A percentile compares a stretch with the other conserved stretches of the same genome.
phyloP scores from a whole-genome alignment of 2,888 invertebrate genomes.

The Sarcophaga variegata region DNA sequence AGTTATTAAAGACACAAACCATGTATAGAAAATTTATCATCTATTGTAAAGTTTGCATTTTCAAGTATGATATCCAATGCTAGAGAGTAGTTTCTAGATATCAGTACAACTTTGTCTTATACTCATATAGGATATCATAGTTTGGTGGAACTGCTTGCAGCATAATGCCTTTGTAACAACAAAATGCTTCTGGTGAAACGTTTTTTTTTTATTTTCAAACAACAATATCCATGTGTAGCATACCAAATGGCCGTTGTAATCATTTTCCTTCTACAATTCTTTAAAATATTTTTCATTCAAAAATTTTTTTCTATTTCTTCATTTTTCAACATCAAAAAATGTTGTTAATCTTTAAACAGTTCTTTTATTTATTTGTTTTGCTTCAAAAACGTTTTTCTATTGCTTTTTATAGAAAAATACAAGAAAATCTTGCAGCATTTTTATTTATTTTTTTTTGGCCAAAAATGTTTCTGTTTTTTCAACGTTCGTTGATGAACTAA shows the following conservation, averaged over 20 bases:
- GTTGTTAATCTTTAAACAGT: background rate
- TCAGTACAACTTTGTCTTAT: too few relatives aligned
- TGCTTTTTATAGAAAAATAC: background rate
- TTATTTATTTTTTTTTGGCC: background rate
- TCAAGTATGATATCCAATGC: too few relatives aligned
- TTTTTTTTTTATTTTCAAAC: background rate
- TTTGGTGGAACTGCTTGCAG: too few relatives aligned
- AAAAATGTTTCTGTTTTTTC: background rate
- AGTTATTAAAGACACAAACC: too few relatives aligned
- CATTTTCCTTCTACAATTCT: background rate
- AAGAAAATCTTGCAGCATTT: background rate
- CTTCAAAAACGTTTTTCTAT: background rate
- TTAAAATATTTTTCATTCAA: background rate
- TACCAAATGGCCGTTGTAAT: background rate
- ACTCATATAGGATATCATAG: too few relatives aligned
- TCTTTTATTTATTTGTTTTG: background rate
- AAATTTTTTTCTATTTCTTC: background rate
- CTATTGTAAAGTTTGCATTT: too few relatives aligned
- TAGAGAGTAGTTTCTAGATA: too few relatives aligned
- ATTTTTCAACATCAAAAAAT: background rate
- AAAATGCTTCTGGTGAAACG: background rate
- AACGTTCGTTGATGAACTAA: slow-evolving; percentile 34
- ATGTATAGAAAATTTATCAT: too few relatives aligned
- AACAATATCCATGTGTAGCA: too few relatives aligned
- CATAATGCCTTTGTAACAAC: too few relatives aligned